These are phyloP conservation scores for Hucho hucho DNA, from an alignment of 2,113 vertebrate genomes.

Conservation along the genomic window DNA sequence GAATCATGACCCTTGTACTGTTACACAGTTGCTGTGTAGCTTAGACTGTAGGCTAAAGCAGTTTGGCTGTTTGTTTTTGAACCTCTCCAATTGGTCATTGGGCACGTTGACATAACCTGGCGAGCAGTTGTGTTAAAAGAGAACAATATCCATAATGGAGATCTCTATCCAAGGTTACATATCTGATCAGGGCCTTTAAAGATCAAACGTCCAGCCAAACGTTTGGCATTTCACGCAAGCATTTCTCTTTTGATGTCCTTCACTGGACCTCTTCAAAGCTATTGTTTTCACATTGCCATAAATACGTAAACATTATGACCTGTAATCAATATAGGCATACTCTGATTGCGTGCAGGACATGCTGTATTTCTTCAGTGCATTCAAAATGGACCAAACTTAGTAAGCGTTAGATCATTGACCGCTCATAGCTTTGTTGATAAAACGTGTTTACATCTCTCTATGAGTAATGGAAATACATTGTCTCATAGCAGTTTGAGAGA, in stretches of 20 bases:
- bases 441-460: not conserved
- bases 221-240: constrained; percentile 62
- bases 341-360: constrained; percentile 43
- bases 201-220: constrained; percentile 65
- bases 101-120: constrained; percentile 59
- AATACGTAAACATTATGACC: constrained; percentile 54
- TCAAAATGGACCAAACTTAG: too few species aligned
- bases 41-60: constrained; percentile 2
- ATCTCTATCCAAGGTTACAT: constrained; percentile 70
- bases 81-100: constrained; percentile 41
- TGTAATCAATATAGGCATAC: constrained; percentile 45
- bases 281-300: constrained; percentile 58
- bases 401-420: too few species aligned
- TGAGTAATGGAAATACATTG: not conserved
- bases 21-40: constrained; percentile 36
- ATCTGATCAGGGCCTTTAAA: constrained; percentile 70
- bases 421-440: constrained; percentile 22
- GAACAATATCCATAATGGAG: constrained; percentile 68
- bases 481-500: not conserved
- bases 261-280: constrained; percentile 60
- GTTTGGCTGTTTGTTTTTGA: too few species aligned
- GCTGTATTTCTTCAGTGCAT: constrained; percentile 8
- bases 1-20: constrained; percentile 6
- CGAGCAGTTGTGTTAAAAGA: constrained; percentile 58
- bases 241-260: constrained; percentile 57